These are phyloP conservation scores for Aerospiza tachiro DNA, from an alignment of 2,797 vertebrate genomes.

Conservation along the genomic window DNA sequence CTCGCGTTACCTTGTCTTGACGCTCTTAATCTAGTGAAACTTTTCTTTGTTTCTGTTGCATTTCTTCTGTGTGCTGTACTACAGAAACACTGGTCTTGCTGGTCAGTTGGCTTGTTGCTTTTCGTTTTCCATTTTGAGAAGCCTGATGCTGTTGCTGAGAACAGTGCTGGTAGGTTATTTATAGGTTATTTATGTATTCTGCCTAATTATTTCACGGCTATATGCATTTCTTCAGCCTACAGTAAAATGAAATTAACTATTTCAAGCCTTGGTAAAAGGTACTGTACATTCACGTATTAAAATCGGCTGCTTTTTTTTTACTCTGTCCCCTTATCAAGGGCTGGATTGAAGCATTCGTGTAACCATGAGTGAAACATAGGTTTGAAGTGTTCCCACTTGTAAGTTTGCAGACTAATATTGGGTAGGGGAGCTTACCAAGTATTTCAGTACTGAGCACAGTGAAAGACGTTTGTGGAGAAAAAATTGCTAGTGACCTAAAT, in stretches of 20 bases:
- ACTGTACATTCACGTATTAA: neutral
- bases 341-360: neutral
- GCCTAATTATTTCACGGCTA: neutral
- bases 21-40: neutral
- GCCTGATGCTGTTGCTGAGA: neutral
- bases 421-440: neutral
- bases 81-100: neutral
- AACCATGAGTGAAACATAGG: neutral
- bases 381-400: neutral
- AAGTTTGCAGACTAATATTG: neutral
- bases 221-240: neutral
- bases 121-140: neutral
- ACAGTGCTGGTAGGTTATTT: neutral
- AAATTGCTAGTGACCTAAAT: neutral
- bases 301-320: neutral
- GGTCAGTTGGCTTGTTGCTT: neutral
- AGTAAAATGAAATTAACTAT: neutral
- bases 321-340: neutral
- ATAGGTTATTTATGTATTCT: neutral
- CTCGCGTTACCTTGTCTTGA: neutral
- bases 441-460: neutral
- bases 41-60: neutral
- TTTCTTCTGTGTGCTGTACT: neutral
- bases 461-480: neutral
- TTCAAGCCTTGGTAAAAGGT: neutral